phyloP scores from a whole-genome alignment of 2,797 vertebrate species.

The Champsocephalus gunnari region DNA sequence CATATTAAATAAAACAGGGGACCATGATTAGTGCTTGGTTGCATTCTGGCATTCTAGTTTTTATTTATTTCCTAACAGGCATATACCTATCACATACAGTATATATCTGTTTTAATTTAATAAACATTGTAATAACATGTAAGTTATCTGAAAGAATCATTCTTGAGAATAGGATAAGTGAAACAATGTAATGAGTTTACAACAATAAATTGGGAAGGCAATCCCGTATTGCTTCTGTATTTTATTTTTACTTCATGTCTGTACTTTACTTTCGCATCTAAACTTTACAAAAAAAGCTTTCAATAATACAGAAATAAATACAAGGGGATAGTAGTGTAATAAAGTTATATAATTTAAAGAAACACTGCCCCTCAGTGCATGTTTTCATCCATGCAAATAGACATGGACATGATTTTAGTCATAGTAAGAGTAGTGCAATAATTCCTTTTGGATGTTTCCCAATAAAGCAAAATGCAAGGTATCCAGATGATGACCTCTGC shows the following conservation, averaged over 20 bases:
- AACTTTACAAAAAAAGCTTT: background rate
- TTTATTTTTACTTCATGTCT: background rate
- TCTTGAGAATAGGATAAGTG: background rate
- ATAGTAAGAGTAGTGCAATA: background rate
- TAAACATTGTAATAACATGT: no score
- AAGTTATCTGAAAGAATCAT: background rate
- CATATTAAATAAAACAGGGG: background rate
- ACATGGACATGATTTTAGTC: background rate
- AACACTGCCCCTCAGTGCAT: conserved; percentile 20
- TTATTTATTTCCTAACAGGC: background rate
- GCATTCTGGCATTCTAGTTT: conserved; percentile 1
- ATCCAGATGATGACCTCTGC: background rate
- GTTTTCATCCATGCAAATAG: background rate
- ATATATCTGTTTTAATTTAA: background rate
- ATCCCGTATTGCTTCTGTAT: background rate
- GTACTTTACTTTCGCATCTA: background rate
- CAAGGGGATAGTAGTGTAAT: background rate
- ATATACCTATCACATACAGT: background rate
- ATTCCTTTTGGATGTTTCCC: background rate
- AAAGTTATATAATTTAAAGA: conserved; percentile 2
- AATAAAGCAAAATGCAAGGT: background rate
- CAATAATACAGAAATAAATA: background rate
- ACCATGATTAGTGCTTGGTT: conserved; percentile 7
- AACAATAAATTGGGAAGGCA: background rate
- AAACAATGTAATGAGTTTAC: background rate